A percentile compares a stretch with the other conserved stretches of the same genome.
Conservation (phyloP, 2,888 invertebrate genomes). For the Drosophila testacea region DNA sequence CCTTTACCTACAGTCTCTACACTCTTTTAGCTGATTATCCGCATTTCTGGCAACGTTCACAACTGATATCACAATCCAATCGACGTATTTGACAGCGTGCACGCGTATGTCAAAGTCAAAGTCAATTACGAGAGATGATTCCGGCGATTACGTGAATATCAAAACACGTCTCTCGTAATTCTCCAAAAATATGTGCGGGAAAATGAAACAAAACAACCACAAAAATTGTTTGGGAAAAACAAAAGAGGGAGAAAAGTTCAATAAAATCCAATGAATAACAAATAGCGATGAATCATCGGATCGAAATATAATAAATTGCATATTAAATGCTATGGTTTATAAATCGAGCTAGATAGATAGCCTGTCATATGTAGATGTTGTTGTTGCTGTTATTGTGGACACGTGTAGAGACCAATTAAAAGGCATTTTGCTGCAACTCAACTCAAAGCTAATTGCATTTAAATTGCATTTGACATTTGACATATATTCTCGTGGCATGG, state of each 20-base stretch:
- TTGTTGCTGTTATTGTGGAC: constrained; percentile 11
- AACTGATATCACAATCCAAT: constrained; percentile 12
- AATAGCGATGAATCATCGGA: constrained; percentile 57
- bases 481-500: constrained; percentile 10
- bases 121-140: constrained; percentile 62
- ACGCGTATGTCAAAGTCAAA: constrained; percentile 68
- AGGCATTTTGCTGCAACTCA: constrained; percentile 29
- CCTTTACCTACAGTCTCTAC: not conserved
- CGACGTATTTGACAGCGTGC: constrained; percentile 32
- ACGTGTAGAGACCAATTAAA: constrained; percentile 44
- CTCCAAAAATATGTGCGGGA: constrained; percentile 16
- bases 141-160: constrained; percentile 42
- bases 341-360: constrained; percentile 25
- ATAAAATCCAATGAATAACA: constrained; percentile 51
- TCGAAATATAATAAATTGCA: constrained; percentile 53
- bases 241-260: constrained; percentile 5
- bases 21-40: constrained; percentile 4
- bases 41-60: not conserved
- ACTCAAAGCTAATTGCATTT: constrained; percentile 49
- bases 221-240: not conserved
- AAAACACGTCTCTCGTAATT: constrained; percentile 49
- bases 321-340: constrained; percentile 42
- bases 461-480: constrained; percentile 54
- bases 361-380: too few relatives aligned
- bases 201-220: constrained; percentile 9